These are phyloP conservation scores for Acanthurus lineatus DNA, from an alignment of 2,797 vertebrate species.

Conservation along the genomic window DNA sequence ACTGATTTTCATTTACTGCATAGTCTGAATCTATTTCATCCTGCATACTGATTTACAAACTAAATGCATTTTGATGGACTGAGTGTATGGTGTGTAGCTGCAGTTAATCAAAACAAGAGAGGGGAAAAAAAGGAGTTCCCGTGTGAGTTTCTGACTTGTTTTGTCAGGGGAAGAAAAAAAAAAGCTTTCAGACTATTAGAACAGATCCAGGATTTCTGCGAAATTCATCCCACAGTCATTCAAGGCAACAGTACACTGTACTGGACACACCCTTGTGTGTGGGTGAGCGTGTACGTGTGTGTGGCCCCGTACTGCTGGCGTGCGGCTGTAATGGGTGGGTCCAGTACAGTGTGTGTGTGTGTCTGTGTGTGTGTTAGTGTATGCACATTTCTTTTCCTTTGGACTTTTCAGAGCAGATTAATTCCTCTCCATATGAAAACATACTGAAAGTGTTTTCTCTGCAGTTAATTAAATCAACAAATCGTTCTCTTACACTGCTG, in stretches of 20 bases:
- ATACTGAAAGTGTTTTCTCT: constrained; percentile 14
- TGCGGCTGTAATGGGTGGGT: constrained; percentile 66
- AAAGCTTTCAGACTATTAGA: constrained; percentile 36
- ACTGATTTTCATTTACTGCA: constrained; percentile 42
- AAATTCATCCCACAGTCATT: constrained; percentile 56
- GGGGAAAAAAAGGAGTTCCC: neutral
- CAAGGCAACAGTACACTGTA: constrained; percentile 54
- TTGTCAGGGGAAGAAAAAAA: constrained; percentile 41
- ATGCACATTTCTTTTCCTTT: constrained; percentile 35
- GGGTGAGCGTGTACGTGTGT: constrained; percentile 54
- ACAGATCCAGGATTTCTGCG: constrained; percentile 55
- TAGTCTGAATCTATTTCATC: constrained; percentile 45
- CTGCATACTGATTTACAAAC: constrained; percentile 34
- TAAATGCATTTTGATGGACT: constrained; percentile 41
- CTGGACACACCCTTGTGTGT: constrained; percentile 75
- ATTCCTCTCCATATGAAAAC: constrained; percentile 35
- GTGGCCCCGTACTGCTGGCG: constrained; percentile 61
- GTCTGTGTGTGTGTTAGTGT: constrained; percentile 48
- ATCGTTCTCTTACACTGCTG: constrained; percentile 1
- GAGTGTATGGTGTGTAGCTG: constrained; percentile 3
- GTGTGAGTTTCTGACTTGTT: constrained; percentile 46
- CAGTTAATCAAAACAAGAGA: constrained; percentile 7
- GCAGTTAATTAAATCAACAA: constrained; percentile 17
- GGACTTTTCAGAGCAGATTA: constrained; percentile 47
- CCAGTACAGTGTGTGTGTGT: constrained; percentile 43